Percentiles rank a stretch among this genome's conserved stretches.
Conservation (phyloP, 2,888 invertebrate species). For the Micoletzkya japonica region DNA sequence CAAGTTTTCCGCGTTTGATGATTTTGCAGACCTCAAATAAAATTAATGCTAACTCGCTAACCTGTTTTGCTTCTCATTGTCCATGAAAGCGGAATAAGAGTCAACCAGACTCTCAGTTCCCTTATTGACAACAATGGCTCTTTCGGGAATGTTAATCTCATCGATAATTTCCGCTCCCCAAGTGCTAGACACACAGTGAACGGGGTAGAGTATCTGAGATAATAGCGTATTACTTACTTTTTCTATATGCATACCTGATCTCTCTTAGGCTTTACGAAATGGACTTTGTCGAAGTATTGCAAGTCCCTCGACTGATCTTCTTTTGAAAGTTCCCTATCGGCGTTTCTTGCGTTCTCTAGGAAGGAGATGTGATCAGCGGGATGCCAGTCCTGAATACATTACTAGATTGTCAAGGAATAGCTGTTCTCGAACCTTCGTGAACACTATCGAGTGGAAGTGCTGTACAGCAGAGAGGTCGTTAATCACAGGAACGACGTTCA, state of each 20-base stretch:
- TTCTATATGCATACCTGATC: conserved; percentile 2
- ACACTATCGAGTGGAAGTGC: neutral
- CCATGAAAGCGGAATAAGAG: conserved; percentile 96
- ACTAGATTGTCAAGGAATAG: neutral
- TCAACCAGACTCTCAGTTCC: conserved; percentile 91
- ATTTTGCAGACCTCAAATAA: neutral
- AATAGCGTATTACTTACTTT: neutral
- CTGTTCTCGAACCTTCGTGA: conserved; percentile 5
- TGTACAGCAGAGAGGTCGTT: neutral
- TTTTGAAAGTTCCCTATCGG: neutral
- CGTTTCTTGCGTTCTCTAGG: neutral
- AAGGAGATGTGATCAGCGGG: conserved; percentile 26
- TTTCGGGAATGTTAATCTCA: neutral
- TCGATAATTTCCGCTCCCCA: conserved; percentile 6
- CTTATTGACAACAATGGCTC: conserved; percentile 43
- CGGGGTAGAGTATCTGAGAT: conserved; percentile 19
- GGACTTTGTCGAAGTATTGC: neutral
- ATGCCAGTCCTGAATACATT: conserved; percentile 13
- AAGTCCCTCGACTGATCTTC: neutral
- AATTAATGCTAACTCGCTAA: neutral
- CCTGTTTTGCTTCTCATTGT: conserved; percentile 79
- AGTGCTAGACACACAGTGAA: conserved; percentile 19
- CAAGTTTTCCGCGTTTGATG: no score
- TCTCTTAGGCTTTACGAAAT: neutral
- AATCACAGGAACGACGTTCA: neutral